Percentiles rank a stretch among this genome's conserved stretches.
Conservation (phyloP, 2,113 vertebrate genomes). For the Cercopithecus mona region DNA sequence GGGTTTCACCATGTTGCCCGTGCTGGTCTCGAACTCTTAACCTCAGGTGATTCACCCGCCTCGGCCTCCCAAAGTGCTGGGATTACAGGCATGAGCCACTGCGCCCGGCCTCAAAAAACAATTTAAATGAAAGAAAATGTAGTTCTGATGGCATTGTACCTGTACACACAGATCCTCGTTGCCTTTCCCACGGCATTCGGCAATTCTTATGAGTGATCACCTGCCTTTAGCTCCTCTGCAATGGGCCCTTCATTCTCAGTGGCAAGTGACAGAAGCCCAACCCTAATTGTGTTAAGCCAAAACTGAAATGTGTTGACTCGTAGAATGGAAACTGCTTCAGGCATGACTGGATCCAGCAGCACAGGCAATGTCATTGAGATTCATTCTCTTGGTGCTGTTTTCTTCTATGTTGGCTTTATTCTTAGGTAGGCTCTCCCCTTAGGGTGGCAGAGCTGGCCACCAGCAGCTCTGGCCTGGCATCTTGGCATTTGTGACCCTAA, state of each 20-base stretch:
- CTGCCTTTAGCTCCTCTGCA: background rate
- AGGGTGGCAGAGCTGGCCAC: background rate
- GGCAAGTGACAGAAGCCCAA: background rate
- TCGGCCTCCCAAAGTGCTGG: too few species aligned
- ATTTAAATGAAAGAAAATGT: background rate
- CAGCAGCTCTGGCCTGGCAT: background rate
- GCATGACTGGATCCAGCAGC: background rate
- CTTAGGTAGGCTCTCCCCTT: background rate
- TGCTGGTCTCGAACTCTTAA: too few species aligned
- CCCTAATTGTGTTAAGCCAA: background rate
- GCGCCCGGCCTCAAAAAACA: background rate
- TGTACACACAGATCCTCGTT: background rate
- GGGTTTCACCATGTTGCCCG: too few species aligned
- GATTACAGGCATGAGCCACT: too few species aligned
- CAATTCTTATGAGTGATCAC: background rate
- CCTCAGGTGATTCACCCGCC: too few species aligned
- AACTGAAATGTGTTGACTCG: background rate
- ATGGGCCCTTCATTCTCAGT: background rate
- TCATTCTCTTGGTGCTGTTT: background rate
- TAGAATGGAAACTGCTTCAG: background rate
- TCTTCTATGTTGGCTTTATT: background rate
- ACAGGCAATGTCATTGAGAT: background rate
- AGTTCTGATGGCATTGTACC: background rate
- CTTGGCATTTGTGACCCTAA: background rate
- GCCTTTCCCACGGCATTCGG: background rate